Evolutionary conservation across 2,888 invertebrate genomes (phyloP), one percentile per base, ranked within the genome.

Genomic region (Poecilus cupreus): DNA sequence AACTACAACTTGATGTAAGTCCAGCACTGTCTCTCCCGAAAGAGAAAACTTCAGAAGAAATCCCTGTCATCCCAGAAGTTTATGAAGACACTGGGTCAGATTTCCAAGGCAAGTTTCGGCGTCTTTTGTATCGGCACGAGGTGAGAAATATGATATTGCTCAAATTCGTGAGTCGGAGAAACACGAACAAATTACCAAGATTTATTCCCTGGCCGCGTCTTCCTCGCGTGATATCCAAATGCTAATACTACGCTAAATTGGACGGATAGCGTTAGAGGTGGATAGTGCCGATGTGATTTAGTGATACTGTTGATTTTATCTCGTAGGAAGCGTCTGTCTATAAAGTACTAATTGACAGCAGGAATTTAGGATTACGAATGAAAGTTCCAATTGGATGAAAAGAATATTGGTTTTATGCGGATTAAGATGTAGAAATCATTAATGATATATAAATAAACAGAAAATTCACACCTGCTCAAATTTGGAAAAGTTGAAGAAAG

Each of bases 131-230:
- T 51, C 51, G 24, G 20, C 72, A 72, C 1, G 13, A 68, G 46
- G 79, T 79, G 79, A 49, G 79, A 79, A 79, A 79, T 79, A 79
- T 70, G 79, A 79, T 79, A 79, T 79, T 79, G 70, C 49, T 70
- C 26, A 79, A 70, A 79, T 49, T 79, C 79, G 68, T 79, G 68
- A 68, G 60, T 16, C 18, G 49, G 54, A 68, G 79, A 64, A 79
- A 64, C 70, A 70, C 49, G 70, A 68, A 79, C 79, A 79, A 79
- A 79, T 79, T 79, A 79, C 18, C 3, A 18, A 68, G 68, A 79
- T 79, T 79, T 79, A 79, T 79, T 68, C 24, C 16, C 39, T 18
- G 11, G 24, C 18, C 49, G 51, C 24, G 43, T 43, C 32, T 20
- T 37, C 32, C 37, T 60, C 39, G 13, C 74, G 74, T 74, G 49